These are phyloP conservation scores for Apodemus agrarius DNA, from an alignment of 2,797 vertebrate genomes.

Conservation along the genomic window DNA sequence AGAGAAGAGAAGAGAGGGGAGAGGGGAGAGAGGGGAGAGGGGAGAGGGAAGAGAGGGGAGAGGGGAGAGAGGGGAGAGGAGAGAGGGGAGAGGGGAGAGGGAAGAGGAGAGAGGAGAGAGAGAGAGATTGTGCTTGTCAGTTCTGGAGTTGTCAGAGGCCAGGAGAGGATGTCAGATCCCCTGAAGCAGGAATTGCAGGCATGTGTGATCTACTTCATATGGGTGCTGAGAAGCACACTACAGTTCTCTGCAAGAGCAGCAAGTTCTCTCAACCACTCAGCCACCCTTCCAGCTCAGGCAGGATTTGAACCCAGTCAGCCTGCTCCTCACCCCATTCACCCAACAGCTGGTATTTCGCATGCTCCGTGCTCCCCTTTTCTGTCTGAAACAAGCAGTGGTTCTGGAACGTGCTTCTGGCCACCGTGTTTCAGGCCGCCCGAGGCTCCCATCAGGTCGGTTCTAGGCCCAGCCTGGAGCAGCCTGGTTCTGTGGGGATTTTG, in stretches of 20 bases:
- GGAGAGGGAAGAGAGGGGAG: no score
- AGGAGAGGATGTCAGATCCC: background rate
- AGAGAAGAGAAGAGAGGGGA: no score
- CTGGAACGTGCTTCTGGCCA: background rate
- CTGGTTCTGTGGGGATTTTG: background rate
- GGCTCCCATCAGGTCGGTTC: background rate
- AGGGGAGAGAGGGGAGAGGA: no score
- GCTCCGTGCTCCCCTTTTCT: background rate
- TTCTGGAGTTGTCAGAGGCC: background rate
- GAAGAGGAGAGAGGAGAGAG: background rate
- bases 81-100: background rate
- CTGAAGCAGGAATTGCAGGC: background rate
- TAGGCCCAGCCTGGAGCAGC: background rate
- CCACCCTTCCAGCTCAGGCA: background rate
- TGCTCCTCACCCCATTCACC: background rate
- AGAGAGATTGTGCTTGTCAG: background rate
- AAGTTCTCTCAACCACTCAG: background rate
- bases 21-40: no score
- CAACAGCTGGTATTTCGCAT: background rate
- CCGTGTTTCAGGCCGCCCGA: background rate
- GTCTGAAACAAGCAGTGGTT: background rate
- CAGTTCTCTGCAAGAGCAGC: background rate
- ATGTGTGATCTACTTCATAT: background rate
- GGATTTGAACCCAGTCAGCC: background rate
- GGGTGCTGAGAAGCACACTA: background rate